Base-by-base conservation (phyloP, 2,797 vertebrate species). In the Platyrinchus mystaceus region DNA sequence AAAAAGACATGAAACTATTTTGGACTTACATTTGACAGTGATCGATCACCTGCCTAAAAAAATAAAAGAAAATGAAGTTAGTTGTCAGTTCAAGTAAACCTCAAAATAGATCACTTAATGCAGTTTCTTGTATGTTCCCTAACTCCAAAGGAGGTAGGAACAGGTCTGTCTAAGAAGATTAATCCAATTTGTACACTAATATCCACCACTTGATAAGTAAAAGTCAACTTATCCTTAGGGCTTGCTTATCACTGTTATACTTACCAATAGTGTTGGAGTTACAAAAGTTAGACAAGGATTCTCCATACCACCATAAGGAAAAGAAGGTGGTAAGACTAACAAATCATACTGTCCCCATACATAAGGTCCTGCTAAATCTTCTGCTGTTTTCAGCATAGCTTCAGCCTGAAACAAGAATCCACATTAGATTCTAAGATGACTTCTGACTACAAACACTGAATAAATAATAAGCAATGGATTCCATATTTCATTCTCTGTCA, bases 241-340 rank as follows among this genome's bases (percentile, higher is more conserved):
- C 16, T 44, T 64, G 62, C 22, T 46, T 52, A 47, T 34, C 39
- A 50, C 24, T 26, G 28, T 53, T 62, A 47, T 19, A 91, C 97
- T 97, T 96, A 99, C 99, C 98, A 99, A 96, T 7, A 99, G 76
- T 2, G 99, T 99, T 49, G 99, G 99, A 1, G 99, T 99, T 36
- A 99, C 99, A 77, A 99, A 99, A 56, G 99, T 99, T 74, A 99
- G 98, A 68, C 99, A 99, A 52, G 99, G 99, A 90, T 99, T 99
- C 95, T 99, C 99, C 99, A 99, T 99, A 46, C 99, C 99, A 1
- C 99, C 99, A 0, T 99, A 99, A 4, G 99, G 99, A 96, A 99
- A 99, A 30, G 99, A 99, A 0, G 99, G 99, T 12, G 99, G 99
- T 37, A 99, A 98, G 69, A 99, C 98, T 92, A 99, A 95, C 18